Percentiles rank a stretch among this genome's conserved stretches.
Evolutionary conservation across 2,797 vertebrate genomes (phyloP).

Genomic region (Brachymystax lenok): DNA sequence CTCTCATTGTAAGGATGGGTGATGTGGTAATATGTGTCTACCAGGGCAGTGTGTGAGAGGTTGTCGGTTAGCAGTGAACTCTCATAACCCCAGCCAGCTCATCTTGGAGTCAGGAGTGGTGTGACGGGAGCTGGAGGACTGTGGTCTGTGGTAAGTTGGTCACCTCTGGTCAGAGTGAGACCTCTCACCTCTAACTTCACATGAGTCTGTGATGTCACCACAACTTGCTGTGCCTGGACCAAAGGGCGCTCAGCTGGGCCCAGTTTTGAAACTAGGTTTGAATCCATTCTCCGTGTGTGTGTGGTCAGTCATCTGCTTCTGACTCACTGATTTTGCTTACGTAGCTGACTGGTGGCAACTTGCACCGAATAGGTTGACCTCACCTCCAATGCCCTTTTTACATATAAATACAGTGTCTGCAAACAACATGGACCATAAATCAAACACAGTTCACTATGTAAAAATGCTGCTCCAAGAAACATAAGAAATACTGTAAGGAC

Average conservation of each 20-base stretch:
- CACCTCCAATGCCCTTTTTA: neutral
- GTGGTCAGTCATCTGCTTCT: constrained; percentile 29
- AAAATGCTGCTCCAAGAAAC: neutral
- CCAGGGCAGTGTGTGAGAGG: constrained; percentile 11
- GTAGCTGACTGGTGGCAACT: constrained; percentile 36
- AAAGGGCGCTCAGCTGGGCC: constrained; percentile 25
- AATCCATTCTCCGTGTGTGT: neutral
- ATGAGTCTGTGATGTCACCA: constrained; percentile 49
- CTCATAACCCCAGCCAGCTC: constrained; percentile 39
- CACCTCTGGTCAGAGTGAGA: neutral
- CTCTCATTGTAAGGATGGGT: neutral
- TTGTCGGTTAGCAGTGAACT: constrained; percentile 22
- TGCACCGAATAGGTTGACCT: neutral
- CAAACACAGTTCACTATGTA: neutral
- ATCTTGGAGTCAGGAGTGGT: constrained; percentile 9
- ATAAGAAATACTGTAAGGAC: too few species aligned
- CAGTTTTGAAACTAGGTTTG: neutral
- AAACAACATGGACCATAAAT: neutral
- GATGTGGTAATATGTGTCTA: constrained; percentile 9
- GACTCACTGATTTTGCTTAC: constrained; percentile 44
- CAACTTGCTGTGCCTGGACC: constrained; percentile 26
- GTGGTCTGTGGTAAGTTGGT: constrained; percentile 23
- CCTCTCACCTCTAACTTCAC: neutral
- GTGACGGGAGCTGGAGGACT: neutral
- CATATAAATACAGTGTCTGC: neutral